A percentile compares a stretch with the other conserved stretches of the same genome.
These are phyloP conservation scores for Poecilus cupreus DNA, from an alignment of 2,888 invertebrate species.

Conservation along the genomic window DNA sequence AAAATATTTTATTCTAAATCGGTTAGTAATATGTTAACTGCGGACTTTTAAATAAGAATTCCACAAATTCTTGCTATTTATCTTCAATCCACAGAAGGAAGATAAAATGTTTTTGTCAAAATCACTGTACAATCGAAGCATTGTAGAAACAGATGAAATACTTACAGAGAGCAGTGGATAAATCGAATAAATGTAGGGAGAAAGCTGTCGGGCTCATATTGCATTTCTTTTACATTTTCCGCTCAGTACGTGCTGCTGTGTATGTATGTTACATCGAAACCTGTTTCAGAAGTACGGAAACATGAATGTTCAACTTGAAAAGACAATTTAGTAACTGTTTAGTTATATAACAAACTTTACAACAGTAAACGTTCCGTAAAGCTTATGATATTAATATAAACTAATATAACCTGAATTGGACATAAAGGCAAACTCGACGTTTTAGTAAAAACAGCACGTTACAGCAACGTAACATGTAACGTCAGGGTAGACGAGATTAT, in stretches of 20 bases:
- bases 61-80: too few species aligned
- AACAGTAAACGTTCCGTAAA: slow-evolving; percentile 9
- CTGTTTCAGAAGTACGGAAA: neutral
- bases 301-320: neutral
- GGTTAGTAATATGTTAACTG: too few species aligned
- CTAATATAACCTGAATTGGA: neutral
- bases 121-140: too few species aligned
- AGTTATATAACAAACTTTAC: neutral
- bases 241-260: neutral
- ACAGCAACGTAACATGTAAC: neutral
- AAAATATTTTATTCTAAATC: too few species aligned
- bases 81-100: too few species aligned
- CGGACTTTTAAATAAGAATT: too few species aligned
- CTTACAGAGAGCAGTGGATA: too few species aligned
- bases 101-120: too few species aligned
- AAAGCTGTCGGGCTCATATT: too few species aligned
- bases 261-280: neutral
- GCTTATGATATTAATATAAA: slow-evolving; percentile 28
- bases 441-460: neutral
- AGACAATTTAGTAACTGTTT: neutral
- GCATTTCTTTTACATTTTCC: neutral
- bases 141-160: too few species aligned
- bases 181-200: too few species aligned
- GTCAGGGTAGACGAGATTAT: slow-evolving; percentile 1
- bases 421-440: neutral